These are phyloP conservation scores for Scrobipalpa atriplicella DNA, from an alignment of 2,888 invertebrate genomes.

Conservation along the genomic window DNA sequence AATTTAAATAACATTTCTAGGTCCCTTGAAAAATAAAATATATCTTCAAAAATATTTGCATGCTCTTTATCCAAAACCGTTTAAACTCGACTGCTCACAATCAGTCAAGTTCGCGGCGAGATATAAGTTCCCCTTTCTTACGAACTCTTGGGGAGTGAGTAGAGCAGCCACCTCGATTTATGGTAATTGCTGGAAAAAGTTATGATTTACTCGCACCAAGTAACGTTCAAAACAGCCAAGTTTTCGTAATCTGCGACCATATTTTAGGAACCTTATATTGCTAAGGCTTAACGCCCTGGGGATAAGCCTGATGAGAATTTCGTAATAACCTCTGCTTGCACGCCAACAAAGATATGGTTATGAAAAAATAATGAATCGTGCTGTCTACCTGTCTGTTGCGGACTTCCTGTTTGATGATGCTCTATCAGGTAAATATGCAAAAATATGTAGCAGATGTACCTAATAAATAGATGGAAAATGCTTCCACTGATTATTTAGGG, in stretches of 20 bases:
- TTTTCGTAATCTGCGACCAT: conserved; percentile 27
- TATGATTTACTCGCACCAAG: conserved; percentile 24
- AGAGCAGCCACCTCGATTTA: conserved; percentile 21
- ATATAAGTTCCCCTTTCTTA: background rate
- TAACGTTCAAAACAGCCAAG: conserved; percentile 26
- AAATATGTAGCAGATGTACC: too few species aligned
- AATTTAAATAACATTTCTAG: too few species aligned
- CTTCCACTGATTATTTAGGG: too few species aligned
- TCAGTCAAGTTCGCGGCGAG: background rate
- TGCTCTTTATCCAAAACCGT: conserved; percentile 2
- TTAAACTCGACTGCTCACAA: background rate
- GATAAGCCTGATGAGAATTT: conserved; percentile 22
- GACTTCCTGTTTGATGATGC: background rate
- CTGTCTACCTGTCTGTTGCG: conserved; percentile 2
- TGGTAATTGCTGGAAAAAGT: conserved; percentile 27
- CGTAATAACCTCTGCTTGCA: conserved; percentile 11
- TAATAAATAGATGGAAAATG: too few species aligned
- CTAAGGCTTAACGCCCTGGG: conserved; percentile 17
- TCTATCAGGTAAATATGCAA: too few species aligned
- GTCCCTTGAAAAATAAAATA: too few species aligned
- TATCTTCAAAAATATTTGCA: background rate
- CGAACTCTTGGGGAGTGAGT: conserved; percentile 1
- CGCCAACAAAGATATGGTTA: conserved; percentile 11
- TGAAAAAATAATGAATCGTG: conserved; percentile 12
- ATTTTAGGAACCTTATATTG: conserved; percentile 26